phyloP scores from a whole-genome alignment of 2,797 vertebrate genomes.

The Anas acuta region DNA sequence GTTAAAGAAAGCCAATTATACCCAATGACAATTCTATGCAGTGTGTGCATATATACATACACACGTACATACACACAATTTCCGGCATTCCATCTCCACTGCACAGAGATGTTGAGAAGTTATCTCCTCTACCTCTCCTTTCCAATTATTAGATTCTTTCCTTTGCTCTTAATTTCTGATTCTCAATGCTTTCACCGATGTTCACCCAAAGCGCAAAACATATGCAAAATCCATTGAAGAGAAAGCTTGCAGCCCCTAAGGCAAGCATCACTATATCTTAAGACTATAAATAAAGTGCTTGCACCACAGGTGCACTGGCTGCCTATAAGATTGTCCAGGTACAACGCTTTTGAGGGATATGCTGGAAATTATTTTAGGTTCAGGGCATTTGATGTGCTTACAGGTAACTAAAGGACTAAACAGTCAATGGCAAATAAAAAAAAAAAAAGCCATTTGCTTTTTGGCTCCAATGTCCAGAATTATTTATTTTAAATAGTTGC shows the following conservation, averaged over 20 bases:
- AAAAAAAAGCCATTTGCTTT: neutral
- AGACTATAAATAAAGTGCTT: neutral
- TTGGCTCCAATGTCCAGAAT: neutral
- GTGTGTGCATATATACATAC: neutral
- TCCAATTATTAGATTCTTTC: neutral
- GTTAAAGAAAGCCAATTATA: neutral
- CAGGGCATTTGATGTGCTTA: neutral
- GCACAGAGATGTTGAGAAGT: neutral
- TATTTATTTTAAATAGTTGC: neutral
- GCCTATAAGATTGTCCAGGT: neutral
- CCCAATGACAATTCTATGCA: neutral
- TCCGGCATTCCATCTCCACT: neutral
- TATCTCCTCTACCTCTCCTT: neutral
- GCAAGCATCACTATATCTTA: neutral
- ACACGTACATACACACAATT: neutral
- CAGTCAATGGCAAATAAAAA: accelerated
- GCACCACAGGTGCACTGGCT: neutral
- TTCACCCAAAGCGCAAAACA: neutral
- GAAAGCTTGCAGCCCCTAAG: neutral
- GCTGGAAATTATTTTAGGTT: neutral
- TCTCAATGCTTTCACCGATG: neutral
- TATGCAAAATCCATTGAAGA: accelerated
- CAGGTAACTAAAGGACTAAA: neutral
- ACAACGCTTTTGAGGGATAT: accelerated
- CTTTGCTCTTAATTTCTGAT: neutral